These are phyloP conservation scores for Charanyca ferruginea DNA, from an alignment of 2,888 invertebrate species.

Conservation along the genomic window DNA sequence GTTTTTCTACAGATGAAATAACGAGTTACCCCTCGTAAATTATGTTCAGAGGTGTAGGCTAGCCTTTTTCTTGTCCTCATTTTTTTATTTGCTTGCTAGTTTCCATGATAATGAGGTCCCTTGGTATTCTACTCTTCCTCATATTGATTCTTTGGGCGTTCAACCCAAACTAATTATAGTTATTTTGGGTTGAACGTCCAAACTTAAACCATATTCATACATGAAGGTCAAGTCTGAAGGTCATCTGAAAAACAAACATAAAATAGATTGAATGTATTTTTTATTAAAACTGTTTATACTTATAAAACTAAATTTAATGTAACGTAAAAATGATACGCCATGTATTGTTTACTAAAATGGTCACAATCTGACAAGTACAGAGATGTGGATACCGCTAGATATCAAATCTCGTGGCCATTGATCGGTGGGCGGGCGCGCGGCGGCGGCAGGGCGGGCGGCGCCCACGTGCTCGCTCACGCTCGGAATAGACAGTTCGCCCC, in stretches of 20 bases:
- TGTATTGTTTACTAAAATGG: slow-evolving; percentile 53
- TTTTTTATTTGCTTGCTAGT: slow-evolving; percentile 29
- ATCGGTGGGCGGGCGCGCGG: slow-evolving; percentile 82
- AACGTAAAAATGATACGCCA: not conserved
- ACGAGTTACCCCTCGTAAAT: slow-evolving; percentile 41
- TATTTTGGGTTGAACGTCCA: not conserved
- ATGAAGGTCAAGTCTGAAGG: slow-evolving; percentile 20
- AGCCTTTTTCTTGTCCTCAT: slow-evolving; percentile 32
- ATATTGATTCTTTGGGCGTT: slow-evolving; percentile 20
- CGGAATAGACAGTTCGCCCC: slow-evolving; percentile 89
- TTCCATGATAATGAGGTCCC: slow-evolving; percentile 34
- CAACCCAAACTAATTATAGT: slow-evolving; percentile 4
- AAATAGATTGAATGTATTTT: not conserved
- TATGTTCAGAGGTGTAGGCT: slow-evolving; percentile 26
- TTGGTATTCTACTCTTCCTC: slow-evolving; percentile 12
- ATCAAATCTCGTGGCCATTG: slow-evolving; percentile 87
- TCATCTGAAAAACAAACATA: slow-evolving; percentile 20
- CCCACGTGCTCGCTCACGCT: slow-evolving; percentile 87
- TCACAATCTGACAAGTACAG: slow-evolving; percentile 52
- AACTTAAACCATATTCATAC: not conserved
- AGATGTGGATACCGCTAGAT: slow-evolving; percentile 68
- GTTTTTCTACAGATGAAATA: slow-evolving; percentile 43
- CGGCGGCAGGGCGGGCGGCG: slow-evolving; percentile 77
- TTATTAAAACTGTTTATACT: not conserved
- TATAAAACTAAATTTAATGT: not conserved